Percentiles rank a stretch among this genome's conserved stretches.
phyloP scores from a whole-genome alignment of 2,888 invertebrate species.

The Agrotis ipsilon region DNA sequence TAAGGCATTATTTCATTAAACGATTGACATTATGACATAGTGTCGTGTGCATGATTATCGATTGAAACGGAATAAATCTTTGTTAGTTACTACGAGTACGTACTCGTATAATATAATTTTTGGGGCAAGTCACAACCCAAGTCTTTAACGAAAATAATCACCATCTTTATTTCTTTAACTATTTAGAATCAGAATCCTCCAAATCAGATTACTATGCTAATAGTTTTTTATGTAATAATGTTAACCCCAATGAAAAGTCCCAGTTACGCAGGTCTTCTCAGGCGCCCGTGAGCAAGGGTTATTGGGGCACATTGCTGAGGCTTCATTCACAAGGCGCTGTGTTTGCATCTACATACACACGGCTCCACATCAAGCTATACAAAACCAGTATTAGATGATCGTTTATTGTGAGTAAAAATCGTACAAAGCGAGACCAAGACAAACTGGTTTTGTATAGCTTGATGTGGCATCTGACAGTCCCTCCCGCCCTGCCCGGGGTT shows the following conservation, averaged over 20 bases:
- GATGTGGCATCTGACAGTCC: no score
- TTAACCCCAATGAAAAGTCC: not conserved
- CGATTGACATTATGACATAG: not conserved
- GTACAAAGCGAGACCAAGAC: no score
- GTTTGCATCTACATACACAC: no score
- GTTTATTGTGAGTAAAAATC: no score
- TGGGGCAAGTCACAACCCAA: not conserved
- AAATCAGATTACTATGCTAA: not conserved
- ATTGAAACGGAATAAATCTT: not conserved
- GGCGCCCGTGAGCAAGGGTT: not conserved
- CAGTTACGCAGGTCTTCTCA: slow-evolving; percentile 9
- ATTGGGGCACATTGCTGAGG: slow-evolving; percentile 15
- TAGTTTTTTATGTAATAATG: not conserved
- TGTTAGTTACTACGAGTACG: no score
- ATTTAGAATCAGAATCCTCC: not conserved
- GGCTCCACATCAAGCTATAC: no score
- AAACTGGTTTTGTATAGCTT: no score
- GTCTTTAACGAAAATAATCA: not conserved
- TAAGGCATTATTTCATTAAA: no score
- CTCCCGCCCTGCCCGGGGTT: no score
- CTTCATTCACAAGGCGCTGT: slow-evolving; percentile 14
- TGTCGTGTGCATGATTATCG: not conserved
- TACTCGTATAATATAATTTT: not conserved
- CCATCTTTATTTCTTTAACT: not conserved
- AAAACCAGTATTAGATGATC: no score